phyloP scores from a whole-genome alignment of 2,113 vertebrate species.

The Oreochromis aureus region DNA sequence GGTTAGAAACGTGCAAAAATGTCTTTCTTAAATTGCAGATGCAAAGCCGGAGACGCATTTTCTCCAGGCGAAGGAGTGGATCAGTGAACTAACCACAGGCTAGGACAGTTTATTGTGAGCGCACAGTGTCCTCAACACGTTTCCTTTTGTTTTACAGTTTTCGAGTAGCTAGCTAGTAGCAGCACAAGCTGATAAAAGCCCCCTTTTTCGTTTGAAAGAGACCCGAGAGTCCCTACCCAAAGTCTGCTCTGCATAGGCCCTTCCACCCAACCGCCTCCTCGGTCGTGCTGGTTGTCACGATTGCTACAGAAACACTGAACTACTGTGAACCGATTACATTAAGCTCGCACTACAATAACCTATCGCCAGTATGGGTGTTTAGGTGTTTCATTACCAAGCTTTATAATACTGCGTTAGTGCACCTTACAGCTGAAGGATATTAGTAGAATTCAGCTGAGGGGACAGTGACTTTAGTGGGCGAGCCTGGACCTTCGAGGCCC shows the following conservation, averaged over 20 bases:
- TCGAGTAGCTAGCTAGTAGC: not conserved
- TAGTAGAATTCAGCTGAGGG: not conserved
- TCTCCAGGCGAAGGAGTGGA: not conserved
- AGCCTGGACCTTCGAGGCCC: not conserved
- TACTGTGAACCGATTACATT: not conserved
- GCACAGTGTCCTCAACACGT: not conserved
- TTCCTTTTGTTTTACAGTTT: not conserved
- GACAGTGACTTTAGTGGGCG: not conserved
- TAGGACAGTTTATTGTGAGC: not conserved
- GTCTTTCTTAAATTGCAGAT: not conserved
- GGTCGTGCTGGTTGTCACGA: not conserved
- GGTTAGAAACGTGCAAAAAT: not conserved
- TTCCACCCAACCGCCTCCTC: not conserved
- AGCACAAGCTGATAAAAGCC: accelerated
- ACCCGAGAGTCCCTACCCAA: not conserved
- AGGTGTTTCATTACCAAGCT: not conserved
- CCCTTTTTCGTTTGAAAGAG: accelerated
- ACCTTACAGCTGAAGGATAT: not conserved
- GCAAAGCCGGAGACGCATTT: not conserved
- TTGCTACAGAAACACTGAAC: not conserved
- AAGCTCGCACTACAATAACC: not conserved
- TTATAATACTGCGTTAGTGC: accelerated
- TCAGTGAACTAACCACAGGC: not conserved
- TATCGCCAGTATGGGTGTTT: accelerated
- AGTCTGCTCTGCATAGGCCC: accelerated